Conservation (phyloP, 2,888 invertebrate species). For the Macaria liturata region DNA sequence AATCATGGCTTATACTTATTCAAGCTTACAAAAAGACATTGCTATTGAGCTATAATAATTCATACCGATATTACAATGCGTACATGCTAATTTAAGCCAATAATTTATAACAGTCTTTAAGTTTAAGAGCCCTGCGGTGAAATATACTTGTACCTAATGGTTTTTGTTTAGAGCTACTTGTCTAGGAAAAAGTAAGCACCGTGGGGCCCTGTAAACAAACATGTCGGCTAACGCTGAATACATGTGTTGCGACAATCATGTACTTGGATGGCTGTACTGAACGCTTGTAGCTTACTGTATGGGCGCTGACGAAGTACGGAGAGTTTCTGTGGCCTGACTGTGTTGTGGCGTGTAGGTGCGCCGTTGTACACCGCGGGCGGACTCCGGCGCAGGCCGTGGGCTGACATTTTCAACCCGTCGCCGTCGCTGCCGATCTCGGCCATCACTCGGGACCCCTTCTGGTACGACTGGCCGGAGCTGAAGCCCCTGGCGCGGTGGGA, state of each 20-base stretch:
- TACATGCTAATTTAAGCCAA: background rate
- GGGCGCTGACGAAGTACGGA: constrained; percentile 69
- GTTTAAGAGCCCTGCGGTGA: constrained; percentile 21
- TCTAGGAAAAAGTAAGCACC: background rate
- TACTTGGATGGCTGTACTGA: constrained; percentile 28
- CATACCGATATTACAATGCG: constrained; percentile 2
- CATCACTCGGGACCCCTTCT: constrained; percentile 94
- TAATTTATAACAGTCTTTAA: background rate
- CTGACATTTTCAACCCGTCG: constrained; percentile 91
- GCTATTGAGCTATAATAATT: constrained; percentile 13
- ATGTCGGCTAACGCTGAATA: constrained; percentile 7
- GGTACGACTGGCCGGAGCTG: constrained; percentile 92
- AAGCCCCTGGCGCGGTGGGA: constrained; percentile 89
- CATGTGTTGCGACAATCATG: constrained; percentile 14
- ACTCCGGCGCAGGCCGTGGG: constrained; percentile 81
- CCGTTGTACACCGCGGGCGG: constrained; percentile 89
- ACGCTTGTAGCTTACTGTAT: constrained; percentile 53
- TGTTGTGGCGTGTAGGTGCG: constrained; percentile 82
- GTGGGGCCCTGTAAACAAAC: constrained; percentile 22
- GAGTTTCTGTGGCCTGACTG: constrained; percentile 61
- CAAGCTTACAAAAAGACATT: constrained; percentile 13
- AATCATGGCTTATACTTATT: constrained; percentile 14
- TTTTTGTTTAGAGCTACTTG: too few species aligned
- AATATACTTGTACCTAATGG: background rate
- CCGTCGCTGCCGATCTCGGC: constrained; percentile 90